Conservation (phyloP, 2,797 vertebrate species). For the Agapornis canus region DNA sequence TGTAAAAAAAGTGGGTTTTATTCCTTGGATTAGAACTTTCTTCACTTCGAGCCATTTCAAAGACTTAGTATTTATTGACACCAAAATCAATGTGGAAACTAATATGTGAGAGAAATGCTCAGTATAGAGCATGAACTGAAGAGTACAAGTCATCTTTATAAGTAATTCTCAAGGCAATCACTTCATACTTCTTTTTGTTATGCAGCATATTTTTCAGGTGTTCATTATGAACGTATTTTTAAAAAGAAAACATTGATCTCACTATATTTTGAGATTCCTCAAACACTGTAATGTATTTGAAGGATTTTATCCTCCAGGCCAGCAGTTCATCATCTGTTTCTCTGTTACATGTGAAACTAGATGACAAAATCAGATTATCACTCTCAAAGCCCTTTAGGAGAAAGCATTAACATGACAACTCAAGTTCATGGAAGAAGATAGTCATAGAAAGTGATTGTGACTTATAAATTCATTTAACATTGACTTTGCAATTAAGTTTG, state of each 20-base stretch:
- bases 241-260: conserved; percentile 21
- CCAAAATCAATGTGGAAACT: conserved; percentile 8
- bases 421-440: conserved; percentile 55
- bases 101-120: neutral
- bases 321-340: neutral
- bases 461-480: conserved; percentile 57
- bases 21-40: neutral
- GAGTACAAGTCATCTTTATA: conserved; percentile 9
- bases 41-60: conserved; percentile 18
- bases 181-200: conserved; percentile 27
- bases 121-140: neutral
- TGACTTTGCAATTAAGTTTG: conserved; percentile 52
- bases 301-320: conserved; percentile 41
- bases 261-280: conserved; percentile 7
- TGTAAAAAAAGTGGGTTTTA: neutral
- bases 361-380: conserved; percentile 63
- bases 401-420: conserved; percentile 51
- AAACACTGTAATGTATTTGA: neutral
- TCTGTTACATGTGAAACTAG: conserved; percentile 13
- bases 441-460: conserved; percentile 25
- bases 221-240: conserved; percentile 6
- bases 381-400: conserved; percentile 43
- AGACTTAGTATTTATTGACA: conserved; percentile 9
- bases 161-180: conserved; percentile 15
- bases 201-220: conserved; percentile 45